These are phyloP conservation scores for Orchestes rusci DNA, from an alignment of 2,888 invertebrate species.

Conservation along the genomic window DNA sequence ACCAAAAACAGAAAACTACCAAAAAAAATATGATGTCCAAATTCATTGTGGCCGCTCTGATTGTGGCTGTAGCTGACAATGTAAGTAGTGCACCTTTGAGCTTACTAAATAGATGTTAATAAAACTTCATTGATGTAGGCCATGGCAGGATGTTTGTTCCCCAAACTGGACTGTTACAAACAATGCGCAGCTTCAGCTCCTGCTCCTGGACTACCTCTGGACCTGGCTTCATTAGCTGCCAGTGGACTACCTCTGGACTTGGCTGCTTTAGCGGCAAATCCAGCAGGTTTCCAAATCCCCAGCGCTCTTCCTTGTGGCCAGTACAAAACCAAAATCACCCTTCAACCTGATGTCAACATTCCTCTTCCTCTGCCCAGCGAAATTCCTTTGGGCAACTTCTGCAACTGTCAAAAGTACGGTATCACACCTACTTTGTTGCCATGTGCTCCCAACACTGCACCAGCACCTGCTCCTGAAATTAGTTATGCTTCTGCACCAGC, in stretches of 20 bases:
- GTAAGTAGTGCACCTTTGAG: slow-evolving; percentile 5
- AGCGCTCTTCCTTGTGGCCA: background rate
- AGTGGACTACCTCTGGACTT: too few species aligned
- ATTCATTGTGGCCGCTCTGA: slow-evolving; percentile 8
- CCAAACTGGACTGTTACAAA: slow-evolving; percentile 3
- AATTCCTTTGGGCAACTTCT: slow-evolving; percentile 17
- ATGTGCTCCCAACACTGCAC: slow-evolving; percentile 4
- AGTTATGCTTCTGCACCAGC: slow-evolving; percentile 3
- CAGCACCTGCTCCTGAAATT: background rate
- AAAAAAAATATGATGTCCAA: slow-evolving; percentile 14
- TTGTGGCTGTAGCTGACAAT: background rate
- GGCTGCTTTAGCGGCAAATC: too few species aligned
- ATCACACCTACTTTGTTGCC: slow-evolving; percentile 12
- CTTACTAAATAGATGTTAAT: background rate
- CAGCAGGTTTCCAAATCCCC: slow-evolving; percentile 4
- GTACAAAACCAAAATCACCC: slow-evolving; percentile 4
- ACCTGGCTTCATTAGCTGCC: too few species aligned
- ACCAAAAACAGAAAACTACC: slow-evolving; percentile 7
- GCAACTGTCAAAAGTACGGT: slow-evolving; percentile 19
- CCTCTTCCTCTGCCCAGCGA: slow-evolving; percentile 11
- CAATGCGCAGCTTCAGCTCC: too few species aligned
- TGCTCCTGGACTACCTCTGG: too few species aligned
- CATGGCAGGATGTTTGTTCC: slow-evolving; percentile 8
- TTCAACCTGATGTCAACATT: slow-evolving; percentile 18
- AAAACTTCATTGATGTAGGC: too few species aligned